Conservation (phyloP, 2,888 invertebrate genomes). For the Meloe dianella region DNA sequence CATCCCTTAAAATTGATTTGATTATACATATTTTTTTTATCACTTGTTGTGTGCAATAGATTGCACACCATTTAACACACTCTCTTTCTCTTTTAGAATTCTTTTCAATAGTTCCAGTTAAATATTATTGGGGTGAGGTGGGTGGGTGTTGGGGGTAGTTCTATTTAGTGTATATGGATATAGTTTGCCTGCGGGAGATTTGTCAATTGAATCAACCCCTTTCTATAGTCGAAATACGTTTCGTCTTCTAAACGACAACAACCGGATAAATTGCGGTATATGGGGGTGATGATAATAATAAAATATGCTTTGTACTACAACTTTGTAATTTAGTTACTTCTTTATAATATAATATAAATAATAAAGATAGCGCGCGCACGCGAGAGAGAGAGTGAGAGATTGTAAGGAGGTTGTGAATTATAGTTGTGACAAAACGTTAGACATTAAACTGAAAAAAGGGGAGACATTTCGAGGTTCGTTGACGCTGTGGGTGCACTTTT, state of each 20-base stretch:
- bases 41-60: background rate
- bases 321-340: background rate
- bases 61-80: background rate
- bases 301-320: background rate
- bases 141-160: background rate
- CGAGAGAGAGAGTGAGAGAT: too few species aligned
- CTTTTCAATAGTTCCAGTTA: background rate
- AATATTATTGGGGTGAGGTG: background rate
- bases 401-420: too few species aligned
- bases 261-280: background rate
- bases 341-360: too few species aligned
- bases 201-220: slow-evolving; percentile 4
- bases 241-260: background rate
- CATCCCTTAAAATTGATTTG: background rate
- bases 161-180: background rate
- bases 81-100: background rate
- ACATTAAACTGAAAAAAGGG: too few species aligned
- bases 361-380: too few species aligned
- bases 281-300: background rate
- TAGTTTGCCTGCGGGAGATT: background rate
- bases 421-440: too few species aligned
- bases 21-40: background rate
- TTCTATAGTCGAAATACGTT: background rate
- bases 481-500: too few species aligned
- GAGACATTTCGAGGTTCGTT: too few species aligned